These are phyloP conservation scores for Phalacrocorax aristotelis DNA, from an alignment of 2,113 vertebrate genomes.

Conservation along the genomic window DNA sequence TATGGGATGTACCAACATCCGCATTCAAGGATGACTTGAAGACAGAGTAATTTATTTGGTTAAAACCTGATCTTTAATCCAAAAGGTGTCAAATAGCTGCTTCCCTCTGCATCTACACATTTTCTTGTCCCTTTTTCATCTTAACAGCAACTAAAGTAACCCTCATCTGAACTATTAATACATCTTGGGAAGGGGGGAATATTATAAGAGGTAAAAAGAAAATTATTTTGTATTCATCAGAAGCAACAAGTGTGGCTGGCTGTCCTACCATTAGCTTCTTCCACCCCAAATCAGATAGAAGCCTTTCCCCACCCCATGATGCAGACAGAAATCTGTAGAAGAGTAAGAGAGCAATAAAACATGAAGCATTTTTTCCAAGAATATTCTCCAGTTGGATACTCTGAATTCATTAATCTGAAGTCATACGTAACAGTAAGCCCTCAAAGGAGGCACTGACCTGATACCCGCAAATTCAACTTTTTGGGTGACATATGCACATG, in stretches of 20 bases:
- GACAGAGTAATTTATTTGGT: neutral
- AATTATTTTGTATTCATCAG: neutral
- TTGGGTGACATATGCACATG: slow-evolving; percentile 94
- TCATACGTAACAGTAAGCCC: neutral
- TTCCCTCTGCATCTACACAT: neutral
- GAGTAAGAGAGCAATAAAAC: neutral
- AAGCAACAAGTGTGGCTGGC: neutral
- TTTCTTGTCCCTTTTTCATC: neutral
- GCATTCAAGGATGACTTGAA: neutral
- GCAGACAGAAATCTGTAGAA: neutral
- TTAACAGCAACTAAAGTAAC: neutral
- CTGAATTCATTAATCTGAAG: neutral
- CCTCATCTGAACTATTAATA: neutral
- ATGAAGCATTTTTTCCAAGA: neutral
- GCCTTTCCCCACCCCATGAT: neutral
- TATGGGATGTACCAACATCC: neutral
- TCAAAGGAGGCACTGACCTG: slow-evolving; percentile 76
- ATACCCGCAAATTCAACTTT: slow-evolving; percentile 98
- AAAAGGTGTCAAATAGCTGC: neutral
- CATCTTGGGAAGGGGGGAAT: neutral
- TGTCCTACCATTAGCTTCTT: neutral
- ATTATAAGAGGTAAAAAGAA: neutral
- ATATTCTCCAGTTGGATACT: neutral
- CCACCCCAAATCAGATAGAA: neutral
- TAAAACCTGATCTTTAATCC: neutral